Conservation (phyloP, 2,113 vertebrate genomes). For the Entomyzon cyanotis region DNA sequence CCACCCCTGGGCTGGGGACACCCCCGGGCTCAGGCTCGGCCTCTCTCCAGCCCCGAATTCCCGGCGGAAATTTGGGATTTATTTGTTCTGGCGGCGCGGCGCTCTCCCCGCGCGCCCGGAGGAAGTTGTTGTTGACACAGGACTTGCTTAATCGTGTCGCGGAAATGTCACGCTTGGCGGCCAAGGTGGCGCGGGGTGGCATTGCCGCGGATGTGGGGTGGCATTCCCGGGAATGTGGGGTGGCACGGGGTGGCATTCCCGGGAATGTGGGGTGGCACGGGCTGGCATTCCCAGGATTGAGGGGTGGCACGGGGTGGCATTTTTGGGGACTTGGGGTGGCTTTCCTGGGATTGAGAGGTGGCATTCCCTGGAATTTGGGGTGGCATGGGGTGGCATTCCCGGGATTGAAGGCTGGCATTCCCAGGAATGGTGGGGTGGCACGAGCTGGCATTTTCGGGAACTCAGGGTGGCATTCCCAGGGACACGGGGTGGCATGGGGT, state of each 20-base stretch:
- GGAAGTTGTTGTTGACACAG: conserved; percentile 52
- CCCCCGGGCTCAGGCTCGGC: background rate
- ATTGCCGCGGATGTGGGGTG: background rate
- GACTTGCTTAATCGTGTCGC: background rate
- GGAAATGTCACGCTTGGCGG: background rate
- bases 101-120: background rate
- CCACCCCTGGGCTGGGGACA: background rate
- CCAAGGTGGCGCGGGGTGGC: background rate
- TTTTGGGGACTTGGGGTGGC: too few species aligned
- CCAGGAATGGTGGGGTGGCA: too few species aligned
- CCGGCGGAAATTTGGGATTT: background rate
- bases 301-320: background rate
- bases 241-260: background rate
- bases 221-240: too few species aligned
- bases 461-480: too few species aligned
- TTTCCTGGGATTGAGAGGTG: too few species aligned
- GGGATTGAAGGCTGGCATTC: too few species aligned
- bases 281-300: too few species aligned
- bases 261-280: too few species aligned
- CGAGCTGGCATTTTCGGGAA: too few species aligned
- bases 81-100: background rate
- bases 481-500: too few species aligned
- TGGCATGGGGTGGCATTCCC: too few species aligned
- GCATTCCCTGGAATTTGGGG: too few species aligned
- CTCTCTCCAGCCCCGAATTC: background rate